Base-by-base conservation (phyloP, 2,888 invertebrate genomes). In the Eristalis arbustorum region DNA sequence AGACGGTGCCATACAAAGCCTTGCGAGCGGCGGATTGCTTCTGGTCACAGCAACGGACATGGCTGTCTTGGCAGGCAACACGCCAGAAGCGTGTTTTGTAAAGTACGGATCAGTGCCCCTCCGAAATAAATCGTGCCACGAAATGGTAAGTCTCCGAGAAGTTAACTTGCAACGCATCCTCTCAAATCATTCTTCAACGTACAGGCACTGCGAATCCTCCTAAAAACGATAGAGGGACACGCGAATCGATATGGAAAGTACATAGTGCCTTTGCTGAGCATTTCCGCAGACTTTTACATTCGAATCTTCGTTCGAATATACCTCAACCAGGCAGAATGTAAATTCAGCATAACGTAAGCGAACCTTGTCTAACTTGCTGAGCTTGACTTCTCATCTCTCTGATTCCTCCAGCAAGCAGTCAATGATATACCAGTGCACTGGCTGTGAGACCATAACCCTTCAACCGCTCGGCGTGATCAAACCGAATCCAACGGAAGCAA, bases 21-120 rank as follows among this genome's bases (percentile, higher is more conserved):
- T 97, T 0, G 94, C 94, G 66, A 96, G 97, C 88, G 96, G 97
- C 14, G 99, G 99, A 0, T 91, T 99, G 31, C 93, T 99, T 37
- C 94, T 99, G 89, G 96, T 99, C 0, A 99, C 99, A 0, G 99
- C 98, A 31, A 99, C 99, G 0, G 99, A 99, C 92, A 98, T 98
- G 97, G 98, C 96, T 0, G 96, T 99, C 0, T 92, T 99, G 63
- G 98, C 98, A 78, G 99, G 99, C 0, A 99, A 98, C 93, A 95
- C 97, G 0, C 97, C 98, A 0, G 99, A 99, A 93, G 97, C 98
- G 0, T 99, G 99, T 95, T 96, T 96, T 89, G 95, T 95, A 10
- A 99, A 98, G 93, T 99, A 99, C 91, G 99, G 99, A 0, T 95
- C 98, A 0, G 94, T 98, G 77, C 97, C 99, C 1, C 92, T 99